Conservation (phyloP, 2,797 vertebrate genomes). For the Muraenolepis orangiensis region DNA sequence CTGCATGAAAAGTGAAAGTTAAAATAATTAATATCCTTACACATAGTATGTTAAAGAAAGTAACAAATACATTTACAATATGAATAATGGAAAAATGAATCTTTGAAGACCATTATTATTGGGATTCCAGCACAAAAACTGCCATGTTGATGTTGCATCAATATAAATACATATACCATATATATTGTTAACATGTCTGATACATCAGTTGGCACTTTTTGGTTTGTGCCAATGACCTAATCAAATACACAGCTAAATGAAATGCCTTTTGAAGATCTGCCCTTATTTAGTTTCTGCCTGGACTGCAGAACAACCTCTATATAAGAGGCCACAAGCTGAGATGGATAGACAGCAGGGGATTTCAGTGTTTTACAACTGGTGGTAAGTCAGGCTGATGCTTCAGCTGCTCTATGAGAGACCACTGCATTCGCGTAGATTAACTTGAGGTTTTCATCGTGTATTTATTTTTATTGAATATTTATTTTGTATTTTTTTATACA, state of each 20-base stretch:
- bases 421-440: neutral
- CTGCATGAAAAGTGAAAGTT: neutral
- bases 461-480: neutral
- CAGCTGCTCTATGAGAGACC: neutral
- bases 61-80: no score
- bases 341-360: neutral
- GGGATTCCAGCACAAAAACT: no score
- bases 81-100: no score
- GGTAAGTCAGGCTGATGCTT: neutral
- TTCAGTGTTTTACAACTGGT: neutral
- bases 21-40: no score
- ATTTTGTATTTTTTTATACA: neutral
- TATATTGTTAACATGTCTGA: no score
- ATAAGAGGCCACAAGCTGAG: neutral
- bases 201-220: no score
- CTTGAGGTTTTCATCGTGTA: neutral
- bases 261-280: neutral
- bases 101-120: neutral
- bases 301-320: neutral
- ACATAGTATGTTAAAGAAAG: no score
- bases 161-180: neutral
- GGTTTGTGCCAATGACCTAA: neutral
- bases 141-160: no score
- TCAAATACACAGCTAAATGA: neutral
- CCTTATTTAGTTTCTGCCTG: constrained; percentile 5